A percentile compares a stretch with the other conserved stretches of the same genome.
Evolutionary conservation across 2,888 invertebrate genomes (phyloP).

Genomic region (Melikaiella ostensackeni): DNA sequence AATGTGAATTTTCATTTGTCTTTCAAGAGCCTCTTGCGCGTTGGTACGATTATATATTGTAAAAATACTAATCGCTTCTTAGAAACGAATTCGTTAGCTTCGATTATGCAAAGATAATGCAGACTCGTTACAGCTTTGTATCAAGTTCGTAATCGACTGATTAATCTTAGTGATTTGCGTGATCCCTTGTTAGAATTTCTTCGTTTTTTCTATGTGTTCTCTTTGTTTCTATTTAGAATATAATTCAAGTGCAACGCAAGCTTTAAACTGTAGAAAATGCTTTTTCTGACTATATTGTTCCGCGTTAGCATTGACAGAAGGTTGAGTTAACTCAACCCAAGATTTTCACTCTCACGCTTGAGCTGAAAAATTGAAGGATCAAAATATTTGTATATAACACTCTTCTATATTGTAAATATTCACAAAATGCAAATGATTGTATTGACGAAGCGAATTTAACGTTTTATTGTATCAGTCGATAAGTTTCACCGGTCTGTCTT

Average conservation of each 20-base stretch:
- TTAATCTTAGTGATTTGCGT: slow-evolving; percentile 38
- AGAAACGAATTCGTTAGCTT: slow-evolving; percentile 17
- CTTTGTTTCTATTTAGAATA: background rate
- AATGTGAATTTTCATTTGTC: background rate
- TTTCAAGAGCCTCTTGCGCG: slow-evolving; percentile 7
- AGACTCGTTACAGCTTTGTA: slow-evolving; percentile 36
- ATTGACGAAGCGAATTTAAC: slow-evolving; percentile 39
- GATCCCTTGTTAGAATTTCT: slow-evolving; percentile 22
- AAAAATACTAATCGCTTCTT: slow-evolving; percentile 35
- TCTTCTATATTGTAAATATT: slow-evolving; percentile 38
- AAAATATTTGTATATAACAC: slow-evolving; percentile 40
- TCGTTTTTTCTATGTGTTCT: slow-evolving; percentile 2
- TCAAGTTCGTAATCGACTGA: slow-evolving; percentile 39
- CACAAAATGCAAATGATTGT: slow-evolving; percentile 34
- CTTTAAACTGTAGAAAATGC: slow-evolving; percentile 13
- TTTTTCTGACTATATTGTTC: slow-evolving; percentile 26
- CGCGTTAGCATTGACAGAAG: slow-evolving; percentile 16
- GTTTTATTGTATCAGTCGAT: slow-evolving; percentile 36
- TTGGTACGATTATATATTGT: slow-evolving; percentile 24
- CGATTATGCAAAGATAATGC: slow-evolving; percentile 31
- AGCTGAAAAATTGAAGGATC: slow-evolving; percentile 31
- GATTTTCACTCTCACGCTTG: slow-evolving; percentile 15
- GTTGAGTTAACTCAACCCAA: background rate
- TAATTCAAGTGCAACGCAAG: slow-evolving; percentile 32
- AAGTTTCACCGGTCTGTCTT: slow-evolving; percentile 26